Percentiles rank a stretch among this genome's conserved stretches.
phyloP scores from a whole-genome alignment of 2,113 vertebrate species.

The Sigmodon hispidus region DNA sequence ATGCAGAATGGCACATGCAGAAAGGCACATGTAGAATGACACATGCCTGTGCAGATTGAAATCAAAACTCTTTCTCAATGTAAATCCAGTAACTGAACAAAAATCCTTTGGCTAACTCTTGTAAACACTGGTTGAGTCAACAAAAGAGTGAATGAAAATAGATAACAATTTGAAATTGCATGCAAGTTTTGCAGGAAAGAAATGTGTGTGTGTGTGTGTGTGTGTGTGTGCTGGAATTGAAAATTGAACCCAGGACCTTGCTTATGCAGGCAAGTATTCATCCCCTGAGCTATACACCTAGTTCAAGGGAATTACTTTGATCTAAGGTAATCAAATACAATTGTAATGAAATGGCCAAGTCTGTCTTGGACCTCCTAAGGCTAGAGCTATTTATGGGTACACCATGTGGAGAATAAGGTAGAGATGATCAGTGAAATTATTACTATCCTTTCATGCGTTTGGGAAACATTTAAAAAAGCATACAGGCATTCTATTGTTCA shows the following conservation, averaged over 20 bases:
- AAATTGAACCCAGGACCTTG: not conserved
- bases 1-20: no score
- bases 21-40: no score
- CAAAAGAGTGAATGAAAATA: not conserved
- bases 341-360: not conserved
- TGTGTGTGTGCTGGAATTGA: not conserved
- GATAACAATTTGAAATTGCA: not conserved
- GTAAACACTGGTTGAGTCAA: not conserved
- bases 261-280: not conserved
- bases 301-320: not conserved
- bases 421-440: not conserved
- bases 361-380: not conserved
- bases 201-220: no score
- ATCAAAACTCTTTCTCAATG: not conserved
- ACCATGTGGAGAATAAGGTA: not conserved
- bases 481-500: not conserved
- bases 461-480: not conserved
- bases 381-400: not conserved
- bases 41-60: not conserved
- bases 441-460: not conserved
- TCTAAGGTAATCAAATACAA: not conserved
- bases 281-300: no score
- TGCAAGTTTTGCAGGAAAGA: not conserved
- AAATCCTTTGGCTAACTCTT: not conserved
- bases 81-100: not conserved